phyloP scores from a whole-genome alignment of 2,113 vertebrate species.

The Sakesphorus luctuosus region DNA sequence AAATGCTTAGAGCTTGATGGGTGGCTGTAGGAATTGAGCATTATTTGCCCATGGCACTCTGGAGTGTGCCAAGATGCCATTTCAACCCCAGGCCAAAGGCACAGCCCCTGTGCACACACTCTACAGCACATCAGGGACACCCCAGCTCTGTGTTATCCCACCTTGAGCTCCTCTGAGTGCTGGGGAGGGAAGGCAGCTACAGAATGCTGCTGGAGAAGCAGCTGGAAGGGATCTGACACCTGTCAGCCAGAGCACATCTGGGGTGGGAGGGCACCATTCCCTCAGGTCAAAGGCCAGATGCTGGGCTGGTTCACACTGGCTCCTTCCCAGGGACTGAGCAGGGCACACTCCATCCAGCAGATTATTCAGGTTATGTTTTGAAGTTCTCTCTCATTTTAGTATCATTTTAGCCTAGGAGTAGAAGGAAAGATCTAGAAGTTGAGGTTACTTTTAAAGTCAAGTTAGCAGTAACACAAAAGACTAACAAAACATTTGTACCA shows the following conservation, averaged over 20 bases:
- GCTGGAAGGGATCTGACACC: neutral
- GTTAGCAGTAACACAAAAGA: neutral
- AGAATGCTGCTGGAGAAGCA: neutral
- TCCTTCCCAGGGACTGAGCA: neutral
- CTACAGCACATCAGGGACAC: neutral
- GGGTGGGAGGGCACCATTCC: neutral
- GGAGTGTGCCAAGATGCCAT: neutral
- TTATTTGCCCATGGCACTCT: rapidly evolving
- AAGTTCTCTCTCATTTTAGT: neutral
- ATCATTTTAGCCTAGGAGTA: neutral
- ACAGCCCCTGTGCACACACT: rapidly evolving
- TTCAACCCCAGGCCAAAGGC: neutral
- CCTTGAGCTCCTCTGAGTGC: neutral
- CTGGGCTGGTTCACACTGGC: neutral
- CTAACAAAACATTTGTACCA: neutral
- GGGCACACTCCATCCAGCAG: neutral
- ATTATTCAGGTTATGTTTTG: neutral
- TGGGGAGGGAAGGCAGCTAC: neutral
- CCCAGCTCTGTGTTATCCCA: neutral
- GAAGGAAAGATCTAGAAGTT: neutral
- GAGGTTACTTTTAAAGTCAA: neutral
- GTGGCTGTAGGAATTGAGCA: neutral
- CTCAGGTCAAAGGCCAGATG: neutral
- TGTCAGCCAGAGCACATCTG: neutral
- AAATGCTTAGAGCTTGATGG: neutral